Conservation (phyloP, 2,797 vertebrate species). For the Takifugu rubripes region DNA sequence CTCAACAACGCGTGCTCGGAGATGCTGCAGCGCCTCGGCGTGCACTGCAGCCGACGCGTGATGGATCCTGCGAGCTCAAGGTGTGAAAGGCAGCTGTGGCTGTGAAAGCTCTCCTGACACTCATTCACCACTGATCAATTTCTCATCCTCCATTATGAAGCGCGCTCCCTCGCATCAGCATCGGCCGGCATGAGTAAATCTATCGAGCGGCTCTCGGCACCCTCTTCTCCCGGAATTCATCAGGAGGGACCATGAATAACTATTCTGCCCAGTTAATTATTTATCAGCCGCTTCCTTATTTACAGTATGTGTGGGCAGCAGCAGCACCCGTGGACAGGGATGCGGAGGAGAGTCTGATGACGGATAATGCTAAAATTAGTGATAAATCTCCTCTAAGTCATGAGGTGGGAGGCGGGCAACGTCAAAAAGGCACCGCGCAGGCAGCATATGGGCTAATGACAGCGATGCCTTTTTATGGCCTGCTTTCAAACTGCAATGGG, state of each 20-base stretch:
- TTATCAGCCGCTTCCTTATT: neutral
- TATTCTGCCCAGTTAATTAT: constrained; percentile 36
- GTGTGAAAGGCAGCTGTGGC: constrained; percentile 68
- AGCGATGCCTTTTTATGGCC: constrained; percentile 48
- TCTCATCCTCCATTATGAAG: constrained; percentile 59
- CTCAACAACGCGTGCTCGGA: too few species aligned
- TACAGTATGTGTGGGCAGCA: neutral
- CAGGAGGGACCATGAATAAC: constrained; percentile 50
- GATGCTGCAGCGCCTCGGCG: too few species aligned
- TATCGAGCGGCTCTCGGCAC: constrained; percentile 72
- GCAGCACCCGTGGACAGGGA: constrained; percentile 15
- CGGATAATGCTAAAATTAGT: constrained; percentile 19
- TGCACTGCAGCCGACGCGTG: constrained; percentile 37
- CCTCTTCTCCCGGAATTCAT: constrained; percentile 60
- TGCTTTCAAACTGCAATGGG: constrained; percentile 65
- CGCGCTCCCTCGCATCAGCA: constrained; percentile 67
- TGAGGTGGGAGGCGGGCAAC: constrained; percentile 17
- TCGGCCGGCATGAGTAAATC: constrained; percentile 71
- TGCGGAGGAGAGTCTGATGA: constrained; percentile 12
- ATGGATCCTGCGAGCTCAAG: constrained; percentile 59
- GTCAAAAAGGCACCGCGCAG: constrained; percentile 49
- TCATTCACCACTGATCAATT: constrained; percentile 74
- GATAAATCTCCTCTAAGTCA: constrained; percentile 25
- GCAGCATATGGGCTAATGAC: constrained; percentile 59
- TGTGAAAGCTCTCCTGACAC: constrained; percentile 69